Evolutionary conservation across 2,113 vertebrate genomes (phyloP), one percentile per base, ranked within the genome.

Genomic region (Noturus placidus): DNA sequence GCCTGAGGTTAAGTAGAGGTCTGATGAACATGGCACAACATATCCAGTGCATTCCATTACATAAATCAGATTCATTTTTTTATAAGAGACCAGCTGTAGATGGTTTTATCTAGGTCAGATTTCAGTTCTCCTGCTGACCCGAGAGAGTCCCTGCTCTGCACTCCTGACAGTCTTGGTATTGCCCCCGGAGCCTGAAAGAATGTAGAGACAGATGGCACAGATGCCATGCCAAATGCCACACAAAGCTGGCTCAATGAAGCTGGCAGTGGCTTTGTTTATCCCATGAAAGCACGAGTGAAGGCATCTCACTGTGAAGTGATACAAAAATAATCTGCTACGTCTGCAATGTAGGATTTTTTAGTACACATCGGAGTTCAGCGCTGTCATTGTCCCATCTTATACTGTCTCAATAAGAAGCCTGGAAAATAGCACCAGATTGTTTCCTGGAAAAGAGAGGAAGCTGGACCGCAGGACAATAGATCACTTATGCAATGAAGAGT

Each of bases 171-270:
- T 38, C 87, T 88, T 74, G 72, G 65, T 83, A 74, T 84, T 87
- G 82, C 89, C 88, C 81, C 42, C 46, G 38, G 89, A 81, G 86
- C n/a, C 67, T 87, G 52, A 85, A 88, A 87, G 86, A 92, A 92
- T 86, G 87, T 74, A 69, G 77, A 76, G 50, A 77, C 91, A 92
- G 91, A 92, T 90, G 90, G 90, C 67, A 76, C 50, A 20, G 33
- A 81, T 85, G 82, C 89, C 83, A 76, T 15, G 85, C 91, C 91
- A 90, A 92, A 89, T 85, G 74, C 88, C 91, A 89, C 65, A 85
- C 88, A 87, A 88, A 87, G 76, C 77, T 70, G 61, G 74, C 67
- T 86, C 83, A 89, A 89, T 89, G 78, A 82, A 89, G 87, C 46
- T 33, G 15, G 50, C 67, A 35, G 8, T 52, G 72, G 82, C 63